Conservation (phyloP, 2,113 vertebrate species). For the Pelecanus crispus region DNA sequence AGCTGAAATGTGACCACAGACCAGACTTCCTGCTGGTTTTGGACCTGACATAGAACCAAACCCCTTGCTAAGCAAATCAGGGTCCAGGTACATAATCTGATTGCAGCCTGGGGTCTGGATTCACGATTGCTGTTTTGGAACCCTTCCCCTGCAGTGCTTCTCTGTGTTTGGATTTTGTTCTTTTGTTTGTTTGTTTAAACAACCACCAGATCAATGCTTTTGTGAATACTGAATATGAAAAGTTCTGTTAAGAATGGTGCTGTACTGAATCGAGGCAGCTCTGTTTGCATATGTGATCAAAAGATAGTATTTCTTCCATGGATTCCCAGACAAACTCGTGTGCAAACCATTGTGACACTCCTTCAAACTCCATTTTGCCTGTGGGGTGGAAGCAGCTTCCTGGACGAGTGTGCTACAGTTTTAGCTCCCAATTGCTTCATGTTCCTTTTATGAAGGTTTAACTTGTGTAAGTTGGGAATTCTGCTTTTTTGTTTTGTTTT, state of each 20-base stretch:
- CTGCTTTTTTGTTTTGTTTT: neutral
- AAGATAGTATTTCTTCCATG: neutral
- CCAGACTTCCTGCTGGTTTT: neutral
- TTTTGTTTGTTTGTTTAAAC: neutral
- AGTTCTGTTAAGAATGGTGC: neutral
- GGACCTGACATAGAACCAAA: neutral
- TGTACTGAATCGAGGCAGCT: constrained; percentile 19
- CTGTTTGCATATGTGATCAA: neutral
- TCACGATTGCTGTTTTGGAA: neutral
- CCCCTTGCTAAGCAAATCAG: neutral
- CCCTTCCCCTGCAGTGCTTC: neutral
- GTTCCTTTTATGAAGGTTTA: constrained; percentile 41
- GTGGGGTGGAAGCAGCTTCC: neutral
- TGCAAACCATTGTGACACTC: neutral
- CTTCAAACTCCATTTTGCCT: neutral
- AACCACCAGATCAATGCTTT: neutral
- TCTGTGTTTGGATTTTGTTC: neutral
- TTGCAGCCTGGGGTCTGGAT: neutral
- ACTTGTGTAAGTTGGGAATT: constrained; percentile 1
- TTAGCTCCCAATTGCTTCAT: neutral
- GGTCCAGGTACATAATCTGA: neutral
- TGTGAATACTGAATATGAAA: neutral
- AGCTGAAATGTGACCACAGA: neutral
- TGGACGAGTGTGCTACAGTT: neutral
- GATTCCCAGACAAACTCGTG: neutral